Evolutionary conservation across 2,888 invertebrate genomes (phyloP), one percentile per base, ranked within the genome.

Genomic region (Andricus curvator): DNA sequence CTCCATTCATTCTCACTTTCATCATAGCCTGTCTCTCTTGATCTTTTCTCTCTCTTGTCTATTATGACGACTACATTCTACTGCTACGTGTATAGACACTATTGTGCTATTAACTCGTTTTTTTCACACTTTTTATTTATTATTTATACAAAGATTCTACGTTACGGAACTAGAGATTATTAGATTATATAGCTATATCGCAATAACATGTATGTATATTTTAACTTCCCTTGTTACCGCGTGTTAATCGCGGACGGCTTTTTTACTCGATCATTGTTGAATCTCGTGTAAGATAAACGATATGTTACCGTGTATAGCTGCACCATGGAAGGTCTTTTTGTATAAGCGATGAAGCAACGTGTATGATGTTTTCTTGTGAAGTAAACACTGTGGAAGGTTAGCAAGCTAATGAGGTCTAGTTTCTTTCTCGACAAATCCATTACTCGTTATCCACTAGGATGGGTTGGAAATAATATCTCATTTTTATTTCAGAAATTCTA

Each of bases 251-350:
- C 89, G 90, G 89, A 90, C 90, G 91, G 91, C 92, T 92, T 92
- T 92, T 92, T 91, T 91, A 92, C 91, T 90, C 88, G 88, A 88
- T 90, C 88, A 88, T 91, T 91, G 91, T 91, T 92, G 89, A 92
- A 91, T 91, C 91, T 91, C 91, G 88, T 91, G 91, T 92, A 91
- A 89, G 88, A 91, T 91, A 91, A 88, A 84, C 78, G 79, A 88
- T 88, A 85, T 88, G 90, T 91, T 91, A 91, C 89, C 90, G 88
- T 90, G 90, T 90, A 91, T 89, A 91, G 89, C 88, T 89, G 87
- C 86, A 87, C 86, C 86, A 85, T 85, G 88, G 87, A 87, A 88
- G 85, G 84, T 88, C 87, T 87, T 91, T 91, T 91, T 91, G 89
- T 91, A 90, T 88, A 87, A 89, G 87, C 87, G 86, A 89, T 84